These are phyloP conservation scores for Deroplatys truncata DNA, from an alignment of 2,888 invertebrate genomes.

Conservation along the genomic window DNA sequence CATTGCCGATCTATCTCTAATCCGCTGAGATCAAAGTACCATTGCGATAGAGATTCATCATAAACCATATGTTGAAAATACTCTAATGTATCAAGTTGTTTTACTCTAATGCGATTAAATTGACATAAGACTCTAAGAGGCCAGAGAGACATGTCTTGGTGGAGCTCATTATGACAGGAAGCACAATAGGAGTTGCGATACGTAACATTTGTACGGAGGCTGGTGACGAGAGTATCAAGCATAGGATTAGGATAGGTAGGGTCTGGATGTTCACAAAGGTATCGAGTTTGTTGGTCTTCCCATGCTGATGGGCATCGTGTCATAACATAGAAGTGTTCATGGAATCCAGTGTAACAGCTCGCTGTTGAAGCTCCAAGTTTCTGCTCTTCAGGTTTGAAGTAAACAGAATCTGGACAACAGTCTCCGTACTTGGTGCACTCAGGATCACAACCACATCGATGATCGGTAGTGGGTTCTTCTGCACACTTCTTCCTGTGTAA, in stretches of 20 bases:
- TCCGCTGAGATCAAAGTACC: neutral
- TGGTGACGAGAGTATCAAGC: neutral
- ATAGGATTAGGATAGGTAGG: neutral
- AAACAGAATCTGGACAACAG: neutral
- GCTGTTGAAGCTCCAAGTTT: neutral
- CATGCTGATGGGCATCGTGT: neutral
- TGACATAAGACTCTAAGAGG: neutral
- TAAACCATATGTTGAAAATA: neutral
- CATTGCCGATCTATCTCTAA: neutral
- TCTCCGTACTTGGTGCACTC: neutral
- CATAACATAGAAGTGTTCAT: neutral
- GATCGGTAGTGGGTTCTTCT: neutral
- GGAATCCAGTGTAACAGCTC: neutral
- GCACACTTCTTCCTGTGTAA: neutral
- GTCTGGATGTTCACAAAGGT: neutral
- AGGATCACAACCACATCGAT: neutral
- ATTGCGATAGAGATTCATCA: neutral
- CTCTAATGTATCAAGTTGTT: neutral
- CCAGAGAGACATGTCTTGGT: neutral
- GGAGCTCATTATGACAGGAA: neutral
- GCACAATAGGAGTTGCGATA: constrained; percentile 2
- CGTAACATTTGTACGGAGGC: neutral
- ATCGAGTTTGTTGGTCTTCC: neutral
- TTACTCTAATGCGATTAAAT: neutral
- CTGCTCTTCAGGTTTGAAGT: neutral